phyloP scores from a whole-genome alignment of 2,113 vertebrate genomes.

The Muscicapa adusta region DNA sequence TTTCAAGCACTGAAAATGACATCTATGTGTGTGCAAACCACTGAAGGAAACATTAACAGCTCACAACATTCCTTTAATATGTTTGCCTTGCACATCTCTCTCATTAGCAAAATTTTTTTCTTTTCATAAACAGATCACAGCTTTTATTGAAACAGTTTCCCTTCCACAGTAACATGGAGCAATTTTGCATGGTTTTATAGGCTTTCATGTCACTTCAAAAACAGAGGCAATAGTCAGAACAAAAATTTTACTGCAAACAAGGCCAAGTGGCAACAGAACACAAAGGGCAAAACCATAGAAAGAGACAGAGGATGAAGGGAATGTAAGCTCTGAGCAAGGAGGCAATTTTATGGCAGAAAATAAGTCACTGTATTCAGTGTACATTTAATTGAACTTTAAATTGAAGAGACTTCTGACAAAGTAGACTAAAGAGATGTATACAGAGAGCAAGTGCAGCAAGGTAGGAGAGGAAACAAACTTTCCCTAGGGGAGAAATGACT shows the following conservation, averaged over 20 bases:
- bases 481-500: background rate
- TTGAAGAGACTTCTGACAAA: background rate
- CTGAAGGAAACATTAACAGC: background rate
- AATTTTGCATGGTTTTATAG: background rate
- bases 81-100: background rate
- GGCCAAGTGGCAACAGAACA: background rate
- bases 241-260: background rate
- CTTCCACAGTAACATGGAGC: rapidly evolving
- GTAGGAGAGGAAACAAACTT: background rate
- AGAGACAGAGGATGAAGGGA: background rate
- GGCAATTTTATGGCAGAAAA: background rate
- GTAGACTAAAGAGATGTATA: background rate
- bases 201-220: background rate
- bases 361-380: background rate
- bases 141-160: background rate
- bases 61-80: background rate
- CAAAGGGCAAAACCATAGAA: background rate
- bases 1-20: background rate
- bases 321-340: background rate
- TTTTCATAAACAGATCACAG: background rate
- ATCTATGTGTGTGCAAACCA: background rate
- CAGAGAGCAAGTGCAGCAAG: background rate
- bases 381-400: background rate
- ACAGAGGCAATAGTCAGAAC: background rate
- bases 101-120: background rate